These are phyloP conservation scores for Platichthys flesus DNA, from an alignment of 2,113 vertebrate genomes.

Conservation along the genomic window DNA sequence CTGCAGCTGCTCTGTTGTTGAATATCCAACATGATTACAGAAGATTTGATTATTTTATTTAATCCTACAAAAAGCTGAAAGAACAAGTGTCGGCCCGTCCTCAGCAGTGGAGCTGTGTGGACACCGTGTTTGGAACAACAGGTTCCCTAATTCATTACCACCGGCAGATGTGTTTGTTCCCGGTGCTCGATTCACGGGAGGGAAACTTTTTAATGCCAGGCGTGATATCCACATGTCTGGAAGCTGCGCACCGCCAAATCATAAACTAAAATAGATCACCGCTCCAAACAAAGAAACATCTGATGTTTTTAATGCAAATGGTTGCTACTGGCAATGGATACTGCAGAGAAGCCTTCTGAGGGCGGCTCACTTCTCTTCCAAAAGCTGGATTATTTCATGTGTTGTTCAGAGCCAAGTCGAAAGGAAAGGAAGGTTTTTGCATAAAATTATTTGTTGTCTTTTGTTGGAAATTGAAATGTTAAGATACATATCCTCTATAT, in stretches of 20 bases:
- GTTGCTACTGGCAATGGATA: slow-evolving; percentile 51
- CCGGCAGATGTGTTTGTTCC: slow-evolving; percentile 30
- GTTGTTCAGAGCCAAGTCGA: background rate
- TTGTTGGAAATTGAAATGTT: background rate
- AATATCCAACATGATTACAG: background rate
- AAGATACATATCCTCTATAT: background rate
- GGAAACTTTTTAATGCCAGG: slow-evolving; percentile 3
- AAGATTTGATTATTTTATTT: background rate
- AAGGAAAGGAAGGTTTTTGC: background rate
- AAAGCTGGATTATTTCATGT: slow-evolving; percentile 1
- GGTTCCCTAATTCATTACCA: slow-evolving; percentile 19
- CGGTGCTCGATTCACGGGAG: slow-evolving; percentile 1
- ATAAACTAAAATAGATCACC: slow-evolving; percentile 50
- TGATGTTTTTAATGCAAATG: slow-evolving; percentile 66
- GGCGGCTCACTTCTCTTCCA: slow-evolving; percentile 21
- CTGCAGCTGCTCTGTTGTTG: background rate
- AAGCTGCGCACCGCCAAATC: slow-evolving; percentile 22
- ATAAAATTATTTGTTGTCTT: slow-evolving; percentile 9
- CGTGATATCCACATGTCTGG: slow-evolving; percentile 31
- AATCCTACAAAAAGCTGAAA: background rate
- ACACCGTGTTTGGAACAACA: background rate
- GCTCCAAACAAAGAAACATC: slow-evolving; percentile 48
- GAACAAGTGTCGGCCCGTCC: background rate
- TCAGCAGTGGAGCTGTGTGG: background rate
- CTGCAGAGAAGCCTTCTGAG: slow-evolving; percentile 37